phyloP scores from a whole-genome alignment of 2,113 vertebrate species.

The Spea bombifrons region DNA sequence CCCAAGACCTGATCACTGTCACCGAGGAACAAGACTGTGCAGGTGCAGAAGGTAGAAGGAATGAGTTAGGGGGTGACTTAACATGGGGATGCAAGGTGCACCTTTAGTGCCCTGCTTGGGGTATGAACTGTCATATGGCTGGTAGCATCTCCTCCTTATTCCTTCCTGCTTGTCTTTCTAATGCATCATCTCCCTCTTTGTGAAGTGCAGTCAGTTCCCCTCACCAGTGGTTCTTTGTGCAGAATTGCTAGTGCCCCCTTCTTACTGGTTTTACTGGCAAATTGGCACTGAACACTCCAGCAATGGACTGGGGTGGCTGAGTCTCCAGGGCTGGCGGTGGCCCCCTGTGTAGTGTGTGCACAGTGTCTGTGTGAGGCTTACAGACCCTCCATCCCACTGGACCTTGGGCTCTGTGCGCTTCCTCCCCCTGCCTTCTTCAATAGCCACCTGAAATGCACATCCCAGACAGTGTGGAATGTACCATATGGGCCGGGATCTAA shows the following conservation, averaged over 20 bases:
- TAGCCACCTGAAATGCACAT: conserved; percentile 44
- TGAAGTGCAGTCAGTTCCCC: conserved; percentile 2
- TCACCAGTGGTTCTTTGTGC: conserved; percentile 32
- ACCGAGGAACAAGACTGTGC: conserved; percentile 50
- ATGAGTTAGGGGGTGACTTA: conserved; percentile 39
- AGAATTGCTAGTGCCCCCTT: background rate
- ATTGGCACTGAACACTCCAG: conserved; percentile 5
- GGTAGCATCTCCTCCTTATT: background rate
- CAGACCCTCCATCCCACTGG: conserved; percentile 10
- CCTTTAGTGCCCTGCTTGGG: background rate
- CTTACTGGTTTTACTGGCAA: background rate
- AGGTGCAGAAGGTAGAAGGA: conserved; percentile 44
- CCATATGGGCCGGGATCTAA: conserved; percentile 22
- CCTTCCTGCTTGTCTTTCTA: background rate
- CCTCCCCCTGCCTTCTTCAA: conserved; percentile 24
- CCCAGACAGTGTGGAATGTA: conserved; percentile 42
- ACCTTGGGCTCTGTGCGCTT: background rate
- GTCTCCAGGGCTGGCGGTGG: background rate
- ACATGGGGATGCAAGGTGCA: conserved; percentile 51
- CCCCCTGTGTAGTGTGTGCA: background rate
- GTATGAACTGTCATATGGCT: background rate
- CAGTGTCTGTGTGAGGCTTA: background rate
- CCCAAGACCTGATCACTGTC: conserved; percentile 14
- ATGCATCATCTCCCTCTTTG: background rate
- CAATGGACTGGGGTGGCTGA: background rate